phyloP scores from a whole-genome alignment of 1,140 invertebrate species.

The Aricia agestis region DNA sequence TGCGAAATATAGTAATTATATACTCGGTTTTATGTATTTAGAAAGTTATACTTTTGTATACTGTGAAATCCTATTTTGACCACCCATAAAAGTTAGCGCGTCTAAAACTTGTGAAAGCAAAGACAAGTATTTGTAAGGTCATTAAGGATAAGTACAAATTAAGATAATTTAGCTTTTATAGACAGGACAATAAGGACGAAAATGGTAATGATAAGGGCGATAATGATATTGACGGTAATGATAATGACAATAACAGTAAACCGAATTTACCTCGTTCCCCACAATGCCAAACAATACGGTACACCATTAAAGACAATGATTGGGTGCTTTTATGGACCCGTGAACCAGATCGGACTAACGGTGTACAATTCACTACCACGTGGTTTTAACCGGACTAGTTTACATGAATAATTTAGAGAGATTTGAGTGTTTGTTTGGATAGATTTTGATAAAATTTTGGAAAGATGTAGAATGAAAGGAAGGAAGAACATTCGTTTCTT shows the following conservation, averaged over 20 bases:
- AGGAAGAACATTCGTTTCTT: too few species aligned
- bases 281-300: not conserved
- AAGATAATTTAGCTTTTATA: too few species aligned
- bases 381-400: not conserved
- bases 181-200: too few species aligned
- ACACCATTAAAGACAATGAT: conserved; percentile 12
- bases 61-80: not conserved
- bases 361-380: conserved; percentile 12
- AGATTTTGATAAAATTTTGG: too few species aligned
- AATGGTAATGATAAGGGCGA: too few species aligned
- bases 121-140: not conserved
- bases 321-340: conserved; percentile 57
- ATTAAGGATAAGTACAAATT: too few species aligned
- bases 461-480: not conserved
- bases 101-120: not conserved
- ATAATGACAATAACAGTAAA: not conserved
- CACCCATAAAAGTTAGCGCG: not conserved
- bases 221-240: not conserved
- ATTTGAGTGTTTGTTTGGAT: too few species aligned
- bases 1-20: not conserved
- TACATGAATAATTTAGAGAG: not conserved
- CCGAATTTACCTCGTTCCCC: not conserved
- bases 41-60: not conserved
- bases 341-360: conserved; percentile 39
- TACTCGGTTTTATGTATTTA: not conserved